A percentile compares a stretch with the other conserved stretches of the same genome.
Evolutionary conservation across 2,888 invertebrate genomes (phyloP).

Genomic region (Lutraria lutraria): DNA sequence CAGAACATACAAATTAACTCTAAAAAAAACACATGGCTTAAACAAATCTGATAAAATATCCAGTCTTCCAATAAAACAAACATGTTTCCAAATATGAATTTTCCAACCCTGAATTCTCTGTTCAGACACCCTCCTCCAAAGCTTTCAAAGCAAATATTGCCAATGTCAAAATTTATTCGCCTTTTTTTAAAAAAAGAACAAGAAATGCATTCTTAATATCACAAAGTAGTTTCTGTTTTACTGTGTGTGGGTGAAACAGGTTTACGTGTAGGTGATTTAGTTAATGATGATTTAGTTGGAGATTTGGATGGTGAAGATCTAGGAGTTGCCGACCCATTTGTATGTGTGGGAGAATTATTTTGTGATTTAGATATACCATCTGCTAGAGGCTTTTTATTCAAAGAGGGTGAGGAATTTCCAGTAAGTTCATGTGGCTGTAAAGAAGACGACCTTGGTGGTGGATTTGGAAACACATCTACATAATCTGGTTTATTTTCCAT

Average conservation of each 20-base stretch:
- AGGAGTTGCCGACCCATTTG: constrained; percentile 2
- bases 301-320: constrained; percentile 4
- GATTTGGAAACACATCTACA: constrained; percentile 61
- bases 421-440: constrained; percentile 36
- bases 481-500: constrained; percentile 55
- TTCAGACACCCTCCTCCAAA: too few relatives aligned
- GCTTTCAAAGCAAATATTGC: too few relatives aligned
- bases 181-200: too few relatives aligned
- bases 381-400: background rate
- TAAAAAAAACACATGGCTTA: too few relatives aligned
- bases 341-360: constrained; percentile 19
- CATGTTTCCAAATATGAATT: too few relatives aligned
- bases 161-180: too few relatives aligned
- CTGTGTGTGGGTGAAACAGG: constrained; percentile 32
- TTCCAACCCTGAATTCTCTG: too few relatives aligned
- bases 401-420: background rate
- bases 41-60: too few relatives aligned
- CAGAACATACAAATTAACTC: too few relatives aligned
- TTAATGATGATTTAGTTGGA: background rate
- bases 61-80: too few relatives aligned
- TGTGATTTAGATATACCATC: background rate
- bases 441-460: constrained; percentile 63
- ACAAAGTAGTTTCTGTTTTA: constrained; percentile 26
- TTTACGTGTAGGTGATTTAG: constrained; percentile 35
- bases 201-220: background rate